Evolutionary conservation across 2,888 invertebrate genomes (phyloP).

Genomic region (Dorcus parallelipipedus): DNA sequence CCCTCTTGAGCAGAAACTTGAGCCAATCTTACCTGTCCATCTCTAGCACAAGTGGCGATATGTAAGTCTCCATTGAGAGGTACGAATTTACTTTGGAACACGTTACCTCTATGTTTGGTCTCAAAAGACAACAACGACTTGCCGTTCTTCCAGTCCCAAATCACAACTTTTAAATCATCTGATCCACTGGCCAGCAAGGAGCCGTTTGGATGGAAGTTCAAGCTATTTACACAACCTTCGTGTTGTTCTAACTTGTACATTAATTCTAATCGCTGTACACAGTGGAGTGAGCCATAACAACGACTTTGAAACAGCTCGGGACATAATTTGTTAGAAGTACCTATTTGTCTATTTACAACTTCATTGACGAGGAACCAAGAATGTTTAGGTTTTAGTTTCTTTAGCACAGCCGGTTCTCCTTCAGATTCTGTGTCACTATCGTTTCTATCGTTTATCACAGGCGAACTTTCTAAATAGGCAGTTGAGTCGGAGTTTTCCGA

Average conservation of each 20-base stretch:
- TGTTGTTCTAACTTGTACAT: slow-evolving; percentile 76
- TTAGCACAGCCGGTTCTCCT: slow-evolving; percentile 50
- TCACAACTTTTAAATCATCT: slow-evolving; percentile 79
- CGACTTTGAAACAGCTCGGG: slow-evolving; percentile 62
- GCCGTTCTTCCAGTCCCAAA: slow-evolving; percentile 89
- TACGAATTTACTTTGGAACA: slow-evolving; percentile 89
- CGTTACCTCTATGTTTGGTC: slow-evolving; percentile 82
- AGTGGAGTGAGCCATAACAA: slow-evolving; percentile 78
- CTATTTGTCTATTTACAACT: slow-evolving; percentile 63
- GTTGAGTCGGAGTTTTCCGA: slow-evolving; percentile 15
- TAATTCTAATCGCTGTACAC: slow-evolving; percentile 77
- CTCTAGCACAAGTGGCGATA: slow-evolving; percentile 84
- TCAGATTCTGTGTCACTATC: slow-evolving; percentile 32
- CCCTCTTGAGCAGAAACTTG: slow-evolving; percentile 57
- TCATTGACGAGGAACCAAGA: slow-evolving; percentile 65
- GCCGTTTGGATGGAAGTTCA: slow-evolving; percentile 82
- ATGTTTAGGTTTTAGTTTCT: slow-evolving; percentile 63
- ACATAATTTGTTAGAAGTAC: slow-evolving; percentile 49
- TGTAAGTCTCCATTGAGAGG: slow-evolving; percentile 74
- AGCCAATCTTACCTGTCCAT: slow-evolving; percentile 75
- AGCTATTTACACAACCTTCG: slow-evolving; percentile 86
- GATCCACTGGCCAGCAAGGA: slow-evolving; percentile 83
- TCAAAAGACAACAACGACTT: slow-evolving; percentile 64
- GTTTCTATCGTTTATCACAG: slow-evolving; percentile 20
- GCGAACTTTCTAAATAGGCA: slow-evolving; percentile 19